phyloP scores from a whole-genome alignment of 2,113 vertebrate species.

The Tichodroma muraria region DNA sequence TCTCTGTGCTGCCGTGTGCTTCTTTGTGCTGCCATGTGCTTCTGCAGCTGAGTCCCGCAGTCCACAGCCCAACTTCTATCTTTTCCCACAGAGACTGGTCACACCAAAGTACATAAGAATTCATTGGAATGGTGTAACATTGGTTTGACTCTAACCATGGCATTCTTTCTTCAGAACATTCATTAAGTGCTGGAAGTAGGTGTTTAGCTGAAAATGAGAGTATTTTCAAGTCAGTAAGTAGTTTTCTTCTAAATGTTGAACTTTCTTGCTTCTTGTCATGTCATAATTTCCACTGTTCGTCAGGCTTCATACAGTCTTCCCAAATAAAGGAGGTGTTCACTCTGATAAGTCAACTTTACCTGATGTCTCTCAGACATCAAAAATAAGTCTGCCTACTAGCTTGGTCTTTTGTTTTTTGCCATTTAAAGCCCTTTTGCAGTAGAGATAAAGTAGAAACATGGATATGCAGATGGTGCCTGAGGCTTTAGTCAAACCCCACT shows the following conservation, averaged over 20 bases:
- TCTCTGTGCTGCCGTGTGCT: not conserved
- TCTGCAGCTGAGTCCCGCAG: not conserved
- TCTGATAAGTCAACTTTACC: not conserved
- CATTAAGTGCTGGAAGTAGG: not conserved
- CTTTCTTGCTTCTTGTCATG: not conserved
- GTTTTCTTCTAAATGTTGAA: not conserved
- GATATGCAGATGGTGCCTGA: not conserved
- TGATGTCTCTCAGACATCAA: not conserved
- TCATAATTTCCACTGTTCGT: not conserved
- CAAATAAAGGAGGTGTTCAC: not conserved
- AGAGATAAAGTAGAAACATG: not conserved
- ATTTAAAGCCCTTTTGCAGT: not conserved
- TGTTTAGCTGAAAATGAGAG: not conserved
- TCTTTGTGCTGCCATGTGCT: not conserved
- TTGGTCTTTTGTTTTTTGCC: not conserved
- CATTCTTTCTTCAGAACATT: not conserved
- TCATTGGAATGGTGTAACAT: not conserved
- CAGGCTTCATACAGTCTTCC: not conserved
- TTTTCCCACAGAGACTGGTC: not conserved
- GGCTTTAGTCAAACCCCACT: not conserved
- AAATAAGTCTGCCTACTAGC: not conserved
- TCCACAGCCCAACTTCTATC: not conserved
- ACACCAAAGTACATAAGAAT: not conserved
- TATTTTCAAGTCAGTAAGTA: not conserved
- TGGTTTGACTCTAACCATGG: not conserved